Conservation (phyloP, 92 coral and sea anemone species). For the Galaxea fascicularis region DNA sequence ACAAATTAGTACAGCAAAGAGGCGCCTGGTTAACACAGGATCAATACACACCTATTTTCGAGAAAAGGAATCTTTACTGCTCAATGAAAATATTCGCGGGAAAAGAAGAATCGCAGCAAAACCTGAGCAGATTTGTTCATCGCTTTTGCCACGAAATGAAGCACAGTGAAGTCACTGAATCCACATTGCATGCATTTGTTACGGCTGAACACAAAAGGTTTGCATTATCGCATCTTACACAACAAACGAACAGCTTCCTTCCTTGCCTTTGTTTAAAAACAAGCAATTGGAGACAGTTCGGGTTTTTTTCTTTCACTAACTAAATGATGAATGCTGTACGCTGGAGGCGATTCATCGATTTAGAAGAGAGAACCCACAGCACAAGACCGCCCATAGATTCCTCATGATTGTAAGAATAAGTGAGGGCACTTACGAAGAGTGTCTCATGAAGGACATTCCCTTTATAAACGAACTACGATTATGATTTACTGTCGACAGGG, state of each 20-base stretch:
- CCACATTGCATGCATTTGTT: background rate
- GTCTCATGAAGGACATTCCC: background rate
- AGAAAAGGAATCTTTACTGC: background rate
- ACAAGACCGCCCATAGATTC: conserved; percentile 3
- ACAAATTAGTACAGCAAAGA: background rate
- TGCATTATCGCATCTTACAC: background rate
- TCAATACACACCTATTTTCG: background rate
- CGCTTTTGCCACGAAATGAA: too few species aligned
- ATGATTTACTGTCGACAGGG: background rate
- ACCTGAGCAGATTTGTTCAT: background rate
- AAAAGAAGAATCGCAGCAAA: background rate
- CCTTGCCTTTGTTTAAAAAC: conserved; percentile 7
- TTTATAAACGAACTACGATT: background rate
- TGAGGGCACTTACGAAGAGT: background rate
- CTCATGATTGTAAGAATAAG: background rate
- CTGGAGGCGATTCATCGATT: background rate
- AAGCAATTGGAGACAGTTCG: background rate
- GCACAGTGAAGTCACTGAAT: background rate
- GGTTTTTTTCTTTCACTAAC: background rate
- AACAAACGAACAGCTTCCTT: background rate
- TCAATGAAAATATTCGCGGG: background rate
- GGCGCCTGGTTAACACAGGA: conserved; percentile 14
- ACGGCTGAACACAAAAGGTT: background rate
- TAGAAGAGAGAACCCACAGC: background rate
- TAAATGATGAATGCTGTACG: background rate